A percentile compares a stretch with the other conserved stretches of the same genome.
Conservation (phyloP, 2,888 invertebrate genomes). For the Cataglyphis altisquamis region DNA sequence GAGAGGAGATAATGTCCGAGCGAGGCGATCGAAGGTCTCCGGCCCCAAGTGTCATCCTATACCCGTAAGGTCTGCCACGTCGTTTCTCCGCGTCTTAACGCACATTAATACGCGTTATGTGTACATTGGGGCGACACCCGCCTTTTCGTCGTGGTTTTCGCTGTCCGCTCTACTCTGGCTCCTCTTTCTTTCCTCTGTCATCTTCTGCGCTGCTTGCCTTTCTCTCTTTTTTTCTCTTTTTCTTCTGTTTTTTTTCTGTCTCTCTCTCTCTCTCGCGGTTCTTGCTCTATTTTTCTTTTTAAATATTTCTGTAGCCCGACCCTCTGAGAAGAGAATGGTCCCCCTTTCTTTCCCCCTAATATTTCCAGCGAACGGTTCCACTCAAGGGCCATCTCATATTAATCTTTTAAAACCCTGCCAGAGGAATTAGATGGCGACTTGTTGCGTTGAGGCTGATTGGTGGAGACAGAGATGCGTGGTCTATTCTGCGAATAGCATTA, state of each 20-base stretch:
- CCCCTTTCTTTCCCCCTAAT: neutral
- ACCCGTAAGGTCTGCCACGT: slow-evolving; percentile 82
- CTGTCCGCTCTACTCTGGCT: slow-evolving; percentile 39
- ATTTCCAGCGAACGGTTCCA: slow-evolving; percentile 30
- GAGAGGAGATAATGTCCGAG: slow-evolving; percentile 54
- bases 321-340: neutral
- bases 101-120: slow-evolving; percentile 81
- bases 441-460: slow-evolving; percentile 33
- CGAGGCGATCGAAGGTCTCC: slow-evolving; percentile 70
- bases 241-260: too few relatives aligned
- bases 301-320: slow-evolving; percentile 26
- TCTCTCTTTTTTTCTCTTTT: slow-evolving; percentile 11
- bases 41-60: slow-evolving; percentile 83
- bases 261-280: neutral
- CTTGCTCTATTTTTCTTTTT: slow-evolving; percentile 23
- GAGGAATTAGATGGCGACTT: slow-evolving; percentile 29
- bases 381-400: slow-evolving; percentile 8
- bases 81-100: slow-evolving; percentile 80
- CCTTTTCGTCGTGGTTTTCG: slow-evolving; percentile 68
- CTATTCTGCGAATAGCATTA: slow-evolving; percentile 27
- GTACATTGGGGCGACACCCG: slow-evolving; percentile 71
- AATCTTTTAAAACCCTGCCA: slow-evolving; percentile 26
- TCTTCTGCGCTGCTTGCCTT: slow-evolving; percentile 6
- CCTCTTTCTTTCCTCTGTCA: slow-evolving; percentile 37
- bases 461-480: slow-evolving; percentile 6